Evolutionary conservation across 2,888 invertebrate genomes (phyloP), one percentile per base, ranked within the genome.

Genomic region (Morinoia aosen): DNA sequence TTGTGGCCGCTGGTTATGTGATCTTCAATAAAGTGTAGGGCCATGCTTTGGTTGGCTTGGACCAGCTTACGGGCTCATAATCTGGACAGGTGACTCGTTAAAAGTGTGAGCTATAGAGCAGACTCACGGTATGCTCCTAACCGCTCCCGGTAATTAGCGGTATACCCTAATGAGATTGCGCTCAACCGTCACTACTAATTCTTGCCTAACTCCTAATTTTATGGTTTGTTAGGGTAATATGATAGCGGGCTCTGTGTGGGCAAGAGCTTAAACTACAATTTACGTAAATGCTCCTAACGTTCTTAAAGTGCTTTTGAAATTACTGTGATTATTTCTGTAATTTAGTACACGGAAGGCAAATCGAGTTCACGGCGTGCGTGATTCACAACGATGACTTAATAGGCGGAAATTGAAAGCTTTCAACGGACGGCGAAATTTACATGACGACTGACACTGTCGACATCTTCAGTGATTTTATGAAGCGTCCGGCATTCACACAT

Each of bases 131-230:
- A 93, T 33, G 90, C 93, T 93, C 93, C 57, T 93, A 93, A 93
- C 93, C 93, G 93, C 93, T 93, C 93, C 57, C 48, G 57, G 93
- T 93, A 93, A 93, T 93, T 93, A 93, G 93, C 93, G 93, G 93
- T 93, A 93, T 93, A 57, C 93, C 57, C 93, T 93, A 93, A 93
- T 93, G 93, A 93, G 93, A 93, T 93, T 93, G 93, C 93, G 93
- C 93, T 93, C 57, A 93, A 93, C 93, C 93, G 56, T 93, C 93
- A 57, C 93, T 57, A 93, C 25, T 93, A 93, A 93, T 93, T 93
- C 93, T 93, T 93, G 48, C 93, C 57, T 57, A 93, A 93, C 93
- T 93, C 93, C 93, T 57, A 57, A 93, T 93, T 93, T 93, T 93
- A 93, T 93, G 58, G 93, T 93, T 19, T 93, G 93, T 93, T 93